phyloP scores from a whole-genome alignment of 2,797 vertebrate species.

The Clarias platycephalus region DNA sequence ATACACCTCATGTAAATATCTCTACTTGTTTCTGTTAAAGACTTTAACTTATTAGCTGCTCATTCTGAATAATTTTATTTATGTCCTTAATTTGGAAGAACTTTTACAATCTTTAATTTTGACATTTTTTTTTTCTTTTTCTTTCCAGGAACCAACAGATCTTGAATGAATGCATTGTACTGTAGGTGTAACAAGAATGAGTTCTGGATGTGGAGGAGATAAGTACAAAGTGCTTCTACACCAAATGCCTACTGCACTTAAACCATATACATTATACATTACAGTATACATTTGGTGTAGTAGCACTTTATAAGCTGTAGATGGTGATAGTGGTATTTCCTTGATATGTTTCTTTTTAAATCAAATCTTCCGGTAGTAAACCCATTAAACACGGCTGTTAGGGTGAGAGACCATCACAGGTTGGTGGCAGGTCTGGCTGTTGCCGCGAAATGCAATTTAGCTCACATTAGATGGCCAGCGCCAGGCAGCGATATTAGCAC shows the following conservation, averaged over 20 bases:
- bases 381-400: constrained; percentile 15
- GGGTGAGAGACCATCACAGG: constrained; percentile 8
- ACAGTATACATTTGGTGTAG: constrained; percentile 19
- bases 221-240: background rate
- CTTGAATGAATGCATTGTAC: background rate
- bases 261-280: background rate
- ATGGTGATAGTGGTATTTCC: constrained; percentile 25
- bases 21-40: background rate
- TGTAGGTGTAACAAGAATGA: too few species aligned
- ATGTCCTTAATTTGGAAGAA: background rate
- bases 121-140: background rate
- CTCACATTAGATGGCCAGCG: constrained; percentile 23
- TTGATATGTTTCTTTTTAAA: background rate
- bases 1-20: background rate
- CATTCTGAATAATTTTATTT: background rate
- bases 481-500: constrained; percentile 24
- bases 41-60: background rate
- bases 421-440: constrained; percentile 35
- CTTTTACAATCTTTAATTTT: background rate
- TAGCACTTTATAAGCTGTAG: constrained; percentile 24
- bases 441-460: constrained; percentile 31
- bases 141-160: background rate
- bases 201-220: background rate
- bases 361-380: constrained; percentile 14
- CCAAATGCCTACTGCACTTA: too few species aligned